Percentiles rank a stretch among this genome's conserved stretches.
Evolutionary conservation across 2,888 invertebrate genomes (phyloP).

Genomic region (Acleris sparsana): DNA sequence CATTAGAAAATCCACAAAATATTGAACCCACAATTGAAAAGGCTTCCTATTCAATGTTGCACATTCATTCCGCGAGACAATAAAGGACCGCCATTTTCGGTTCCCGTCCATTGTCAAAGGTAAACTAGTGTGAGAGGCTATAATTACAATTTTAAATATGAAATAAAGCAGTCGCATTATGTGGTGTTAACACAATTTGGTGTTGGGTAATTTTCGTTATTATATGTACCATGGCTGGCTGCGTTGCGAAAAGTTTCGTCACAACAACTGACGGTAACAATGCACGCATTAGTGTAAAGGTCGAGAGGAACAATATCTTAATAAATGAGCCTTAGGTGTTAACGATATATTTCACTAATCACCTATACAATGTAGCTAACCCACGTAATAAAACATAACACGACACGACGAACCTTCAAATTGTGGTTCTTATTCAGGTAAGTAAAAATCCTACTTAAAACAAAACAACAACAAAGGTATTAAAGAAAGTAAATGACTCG

Average conservation of each 20-base stretch:
- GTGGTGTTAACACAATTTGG: slow-evolving; percentile 72
- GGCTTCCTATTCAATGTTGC: slow-evolving; percentile 60
- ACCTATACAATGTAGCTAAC: slow-evolving; percentile 24
- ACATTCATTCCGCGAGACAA: slow-evolving; percentile 72
- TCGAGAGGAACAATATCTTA: slow-evolving; percentile 53
- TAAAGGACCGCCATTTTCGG: slow-evolving; percentile 61
- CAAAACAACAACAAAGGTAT: not conserved
- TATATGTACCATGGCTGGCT: slow-evolving; percentile 32
- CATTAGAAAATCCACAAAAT: slow-evolving; percentile 62
- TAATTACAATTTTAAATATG: slow-evolving; percentile 74
- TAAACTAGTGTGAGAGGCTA: slow-evolving; percentile 68
- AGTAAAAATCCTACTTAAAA: too few species aligned
- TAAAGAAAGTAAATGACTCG: slow-evolving; percentile 41
- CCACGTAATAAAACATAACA: slow-evolving; percentile 3
- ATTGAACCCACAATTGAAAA: slow-evolving; percentile 71
- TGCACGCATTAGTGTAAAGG: slow-evolving; percentile 61
- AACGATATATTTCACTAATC: slow-evolving; percentile 35
- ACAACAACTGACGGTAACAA: slow-evolving; percentile 61
- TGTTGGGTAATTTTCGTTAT: slow-evolving; percentile 73
- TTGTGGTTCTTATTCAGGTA: not conserved
- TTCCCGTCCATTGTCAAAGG: slow-evolving; percentile 78
- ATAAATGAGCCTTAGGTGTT: slow-evolving; percentile 34
- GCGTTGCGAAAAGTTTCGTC: slow-evolving; percentile 67
- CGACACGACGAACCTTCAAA: not conserved
- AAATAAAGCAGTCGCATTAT: slow-evolving; percentile 67